A percentile compares a stretch with the other conserved stretches of the same genome.
Evolutionary conservation across 1,140 invertebrate genomes (phyloP).

Genomic region (Zaprionus tsacasi): DNA sequence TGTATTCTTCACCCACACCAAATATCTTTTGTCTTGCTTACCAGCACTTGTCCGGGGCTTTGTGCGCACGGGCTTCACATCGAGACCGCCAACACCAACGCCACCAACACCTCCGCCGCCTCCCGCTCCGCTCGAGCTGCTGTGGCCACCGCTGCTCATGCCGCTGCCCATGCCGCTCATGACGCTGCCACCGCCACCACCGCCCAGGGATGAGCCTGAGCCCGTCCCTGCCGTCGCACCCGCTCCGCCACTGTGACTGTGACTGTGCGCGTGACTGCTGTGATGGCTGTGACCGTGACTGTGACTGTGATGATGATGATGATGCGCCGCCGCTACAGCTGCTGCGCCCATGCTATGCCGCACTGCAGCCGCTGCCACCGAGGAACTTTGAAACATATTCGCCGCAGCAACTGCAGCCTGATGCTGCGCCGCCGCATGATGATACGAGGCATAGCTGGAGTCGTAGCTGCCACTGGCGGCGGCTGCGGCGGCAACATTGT

Average conservation of each 20-base stretch:
- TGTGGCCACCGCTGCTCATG: slow-evolving; percentile 43
- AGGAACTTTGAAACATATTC: slow-evolving; percentile 83
- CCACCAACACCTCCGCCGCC: slow-evolving; percentile 27
- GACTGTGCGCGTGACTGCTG: slow-evolving; percentile 50
- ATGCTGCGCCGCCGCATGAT: slow-evolving; percentile 78
- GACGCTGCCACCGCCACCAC: slow-evolving; percentile 33
- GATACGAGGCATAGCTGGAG: slow-evolving; percentile 76
- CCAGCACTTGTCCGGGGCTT: slow-evolving; percentile 84
- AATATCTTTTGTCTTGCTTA: slow-evolving; percentile 84
- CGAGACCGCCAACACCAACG: slow-evolving; percentile 42
- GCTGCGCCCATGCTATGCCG: slow-evolving; percentile 76
- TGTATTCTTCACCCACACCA: slow-evolving; percentile 82
- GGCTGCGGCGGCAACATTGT: slow-evolving; percentile 33
- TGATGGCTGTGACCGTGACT: slow-evolving; percentile 35
- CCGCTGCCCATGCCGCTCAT: slow-evolving; percentile 48
- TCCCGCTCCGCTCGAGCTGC: slow-evolving; percentile 30
- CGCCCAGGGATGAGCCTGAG: slow-evolving; percentile 41
- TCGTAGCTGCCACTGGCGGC: slow-evolving; percentile 53
- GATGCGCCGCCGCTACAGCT: slow-evolving; percentile 66
- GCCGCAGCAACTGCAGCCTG: slow-evolving; percentile 76
- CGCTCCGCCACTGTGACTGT: slow-evolving; percentile 53
- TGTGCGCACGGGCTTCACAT: slow-evolving; percentile 82
- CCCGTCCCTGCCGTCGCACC: slow-evolving; percentile 5
- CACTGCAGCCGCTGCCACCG: slow-evolving; percentile 74
- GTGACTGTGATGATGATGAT: slow-evolving; percentile 72